Base-by-base conservation (phyloP, 2,888 invertebrate species). In the Agrypnus murinus region DNA sequence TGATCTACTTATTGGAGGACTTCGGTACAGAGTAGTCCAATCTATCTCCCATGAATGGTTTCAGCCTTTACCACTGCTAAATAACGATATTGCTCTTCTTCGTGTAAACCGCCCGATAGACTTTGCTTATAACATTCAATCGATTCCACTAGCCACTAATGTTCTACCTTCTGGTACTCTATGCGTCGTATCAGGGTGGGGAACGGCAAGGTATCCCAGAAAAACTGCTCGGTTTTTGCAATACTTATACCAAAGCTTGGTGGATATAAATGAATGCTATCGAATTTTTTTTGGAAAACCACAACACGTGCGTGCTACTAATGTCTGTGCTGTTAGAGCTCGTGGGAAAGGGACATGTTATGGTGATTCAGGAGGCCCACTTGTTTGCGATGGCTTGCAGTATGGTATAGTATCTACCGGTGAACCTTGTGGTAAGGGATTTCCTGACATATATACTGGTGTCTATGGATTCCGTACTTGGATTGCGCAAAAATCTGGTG, bases 261-360 rank as follows among this genome's bases (percentile, higher is more conserved):
- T 86, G 31, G 79, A 82, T 7, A 90, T 90, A 77, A 85, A 86
- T 71, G 75, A 5, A n/a, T 2, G 2, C 5, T 31, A 25, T 5
- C 53, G 25, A n/a, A 12, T 10, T n/a, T 53, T 12, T n/a, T 85
- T 86, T 0, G n/a, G n/a, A n/a, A n/a, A n/a, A n/a, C n/a, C n/a
- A n/a, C n/a, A n/a, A n/a, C n/a, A n/a, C n/a, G 0, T 86, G 83
- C 74, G 40, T n/a, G 84, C 84, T 4, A 81, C 84, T 0, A 88
- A 90, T 79, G 88, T 91, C 75, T 91, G 91, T 77, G 89, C 90
- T 0, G 82, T 89, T 12, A 90, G 89, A 36, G 87, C 85, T 77
- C 79, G 81, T 50, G 91, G 90, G 0, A 88, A 90, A 83, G 91
- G 91, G 0, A 90, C 90, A n/a, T n/a, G n/a, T n/a, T n/a, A n/a